Base-by-base conservation (phyloP, 2,113 vertebrate species). In the Ammodytes dubius region DNA sequence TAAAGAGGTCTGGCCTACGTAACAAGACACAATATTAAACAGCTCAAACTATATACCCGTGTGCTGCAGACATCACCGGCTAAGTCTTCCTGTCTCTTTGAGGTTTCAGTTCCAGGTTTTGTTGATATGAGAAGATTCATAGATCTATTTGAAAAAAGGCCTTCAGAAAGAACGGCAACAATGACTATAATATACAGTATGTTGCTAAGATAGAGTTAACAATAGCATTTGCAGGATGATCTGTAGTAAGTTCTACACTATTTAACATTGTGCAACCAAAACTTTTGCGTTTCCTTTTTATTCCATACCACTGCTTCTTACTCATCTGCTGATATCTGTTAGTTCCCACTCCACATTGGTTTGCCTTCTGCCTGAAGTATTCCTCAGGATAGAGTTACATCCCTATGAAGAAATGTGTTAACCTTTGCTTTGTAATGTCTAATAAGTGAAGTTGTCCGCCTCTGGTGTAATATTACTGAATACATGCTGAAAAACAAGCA, bases 401-500 rank as follows among this genome's bases (percentile, higher is more conserved):
- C 73, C 53, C 52, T 4, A 12, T 27, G 14, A 56, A 50, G 68
- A 70, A 11, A 27, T 53, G 57, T 46, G 39, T 64, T 42, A 14
- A 12, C 27, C 53, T 76, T 63, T 54, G 65, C 66, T 58, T 67
- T 60, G 35, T 45, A 60, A 64, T 39, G 17, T 53, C 54, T 2
- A 66, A 47, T 39, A 52, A 58, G 65, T n/a, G 40, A 71, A 68
- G 54, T 14, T 47, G 71, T 65, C 13, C 17, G 66, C 58, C 59
- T 4, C 40, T 17, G 13, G 58, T 37, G 47, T 35, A 46, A 64
- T 71, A 49, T 60, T 37, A 78, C 61, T 63, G 5, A 64, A 1
- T 46, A 17, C 14, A 77, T 50, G 14, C 60, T n/a, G 66, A 66
- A 53, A 75, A 81, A 79, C 14, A 83, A 52, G 50, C 43, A 74